These are phyloP conservation scores for Drosophila anomalata DNA, from an alignment of 2,888 invertebrate species.

Conservation along the genomic window DNA sequence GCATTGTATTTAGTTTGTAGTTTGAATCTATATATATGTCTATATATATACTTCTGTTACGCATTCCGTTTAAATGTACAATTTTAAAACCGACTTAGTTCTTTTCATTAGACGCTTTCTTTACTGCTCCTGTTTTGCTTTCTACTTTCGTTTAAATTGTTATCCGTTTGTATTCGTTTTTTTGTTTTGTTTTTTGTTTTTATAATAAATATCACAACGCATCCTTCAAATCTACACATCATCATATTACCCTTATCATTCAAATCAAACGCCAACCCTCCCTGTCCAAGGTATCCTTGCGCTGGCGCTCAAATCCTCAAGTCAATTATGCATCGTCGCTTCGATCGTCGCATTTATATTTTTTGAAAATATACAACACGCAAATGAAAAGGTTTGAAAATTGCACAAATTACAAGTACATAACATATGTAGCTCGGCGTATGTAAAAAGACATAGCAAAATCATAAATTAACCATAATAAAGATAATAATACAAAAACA, in stretches of 20 bases:
- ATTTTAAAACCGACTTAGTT: conserved; percentile 77
- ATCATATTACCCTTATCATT: conserved; percentile 53
- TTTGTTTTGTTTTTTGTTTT: conserved; percentile 62
- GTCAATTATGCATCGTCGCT: conserved; percentile 6
- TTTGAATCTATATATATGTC: conserved; percentile 32
- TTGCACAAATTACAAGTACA: conserved; percentile 75
- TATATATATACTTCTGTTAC: conserved; percentile 31
- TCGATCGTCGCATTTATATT: conserved; percentile 47
- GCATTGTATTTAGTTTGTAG: conserved; percentile 59
- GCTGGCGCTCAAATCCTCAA: too few relatives aligned
- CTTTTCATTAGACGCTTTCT: conserved; percentile 68
- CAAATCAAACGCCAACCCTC: conserved; percentile 56
- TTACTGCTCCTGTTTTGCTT: conserved; percentile 49
- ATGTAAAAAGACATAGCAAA: conserved; percentile 47
- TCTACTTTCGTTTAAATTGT: conserved; percentile 57
- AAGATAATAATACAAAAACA: conserved; percentile 76
- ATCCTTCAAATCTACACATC: conserved; percentile 72
- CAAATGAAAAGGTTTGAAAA: conserved; percentile 76
- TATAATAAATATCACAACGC: conserved; percentile 84
- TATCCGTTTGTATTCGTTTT: conserved; percentile 38
- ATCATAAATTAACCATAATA: conserved; percentile 76
- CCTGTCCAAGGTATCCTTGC: conserved; percentile 9
- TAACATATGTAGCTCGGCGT: conserved; percentile 42
- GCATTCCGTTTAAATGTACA: conserved; percentile 69
- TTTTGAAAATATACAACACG: conserved; percentile 66